These are phyloP conservation scores for Psilopsiagon aurifrons DNA, from an alignment of 2,113 vertebrate species.

Conservation along the genomic window DNA sequence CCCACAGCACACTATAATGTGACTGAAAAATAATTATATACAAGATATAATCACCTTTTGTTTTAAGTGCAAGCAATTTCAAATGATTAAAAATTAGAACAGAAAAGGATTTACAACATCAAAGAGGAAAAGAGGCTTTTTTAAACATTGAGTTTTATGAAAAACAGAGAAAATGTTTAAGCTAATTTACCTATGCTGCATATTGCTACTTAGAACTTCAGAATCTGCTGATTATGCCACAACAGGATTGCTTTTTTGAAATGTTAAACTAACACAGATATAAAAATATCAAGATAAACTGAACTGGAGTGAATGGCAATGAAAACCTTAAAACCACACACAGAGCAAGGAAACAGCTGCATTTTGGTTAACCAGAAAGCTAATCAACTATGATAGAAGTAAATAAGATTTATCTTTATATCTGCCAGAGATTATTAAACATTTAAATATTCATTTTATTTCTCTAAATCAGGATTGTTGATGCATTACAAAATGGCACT, in stretches of 20 bases:
- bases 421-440: slow-evolving; percentile 30
- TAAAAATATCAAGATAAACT: slow-evolving; percentile 27
- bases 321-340: slow-evolving; percentile 12
- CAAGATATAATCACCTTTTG: slow-evolving; percentile 19
- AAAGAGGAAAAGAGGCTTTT: slow-evolving; percentile 5
- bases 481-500: slow-evolving; percentile 3
- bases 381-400: slow-evolving; percentile 42
- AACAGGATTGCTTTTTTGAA: background rate
- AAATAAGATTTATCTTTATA: slow-evolving; percentile 33
- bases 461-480: background rate
- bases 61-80: background rate
- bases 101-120: slow-evolving; percentile 29
- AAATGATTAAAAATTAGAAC: slow-evolving; percentile 20
- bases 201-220: background rate
- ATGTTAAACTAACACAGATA: background rate
- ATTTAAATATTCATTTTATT: slow-evolving; percentile 29
- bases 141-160: background rate
- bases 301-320: background rate
- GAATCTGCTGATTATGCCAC: slow-evolving; percentile 4
- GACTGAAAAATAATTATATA: slow-evolving; percentile 3
- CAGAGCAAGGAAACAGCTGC: slow-evolving; percentile 28
- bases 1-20: background rate
- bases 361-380: slow-evolving; percentile 51
- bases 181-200: background rate
- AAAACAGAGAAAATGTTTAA: background rate